Evolutionary conservation across 92 coral and sea anemone species (phyloP), one percentile per base, ranked within the genome.

Genomic region (Zoanthus gigantus): DNA sequence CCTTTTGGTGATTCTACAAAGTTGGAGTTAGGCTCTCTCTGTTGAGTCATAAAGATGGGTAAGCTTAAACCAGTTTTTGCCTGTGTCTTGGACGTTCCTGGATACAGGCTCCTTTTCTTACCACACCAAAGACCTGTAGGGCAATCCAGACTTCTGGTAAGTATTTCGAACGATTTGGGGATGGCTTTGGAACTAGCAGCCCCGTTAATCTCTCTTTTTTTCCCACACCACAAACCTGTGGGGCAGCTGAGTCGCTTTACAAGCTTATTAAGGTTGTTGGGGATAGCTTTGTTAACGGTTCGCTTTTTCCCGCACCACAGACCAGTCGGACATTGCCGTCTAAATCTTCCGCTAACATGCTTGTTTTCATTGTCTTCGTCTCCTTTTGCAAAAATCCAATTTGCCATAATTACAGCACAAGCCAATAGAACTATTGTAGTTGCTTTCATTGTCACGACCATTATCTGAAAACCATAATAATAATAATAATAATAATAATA

Each of bases 81-180:
- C 28, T n/a, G 31, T 44, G 73, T 37, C 9, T 18, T 31, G 46
- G 53, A 44, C 18, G n/a, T 32, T 14, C 76, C 86, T 32, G 75
- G 77, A n/a, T 48, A 13, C 31, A 93, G 7, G 23, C 72, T 83
- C 72, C 95, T 76, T 53, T 94, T 94, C 91, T 80, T 92, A 7
- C 98, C 98, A 74, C 98, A 94, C 98, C 98, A 94, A 50, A 94
- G 71, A 7, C 98, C 98, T 56, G 98, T 94, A 5, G 98, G 98
- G 45, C 98, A 94, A 23, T 54, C 80, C 29, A 65, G 74, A 16
- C 85, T 73, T 11, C 18, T 78, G 48, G 83, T 18, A 3, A 78
- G 37, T 68, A 7, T 32, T 12, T 78, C 48, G 71, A 78, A 78
- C 7, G 9, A 17, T 23, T 80, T 45, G 4, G 85, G 74, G 15